These are phyloP conservation scores for Drosophila anceps DNA, from an alignment of 2,888 invertebrate genomes.

Conservation along the genomic window DNA sequence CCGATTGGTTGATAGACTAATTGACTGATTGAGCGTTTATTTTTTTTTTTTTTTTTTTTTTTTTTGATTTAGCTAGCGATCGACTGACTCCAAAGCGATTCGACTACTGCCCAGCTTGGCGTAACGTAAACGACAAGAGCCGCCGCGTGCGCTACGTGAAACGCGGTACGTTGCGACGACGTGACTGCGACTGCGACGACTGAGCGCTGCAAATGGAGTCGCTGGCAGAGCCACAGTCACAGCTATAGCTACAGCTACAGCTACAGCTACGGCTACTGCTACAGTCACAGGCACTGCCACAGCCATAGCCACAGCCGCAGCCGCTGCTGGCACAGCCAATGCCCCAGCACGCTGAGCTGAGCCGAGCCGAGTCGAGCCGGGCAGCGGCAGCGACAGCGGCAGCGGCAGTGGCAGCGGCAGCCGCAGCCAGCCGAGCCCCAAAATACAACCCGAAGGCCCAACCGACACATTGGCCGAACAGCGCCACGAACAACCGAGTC, in stretches of 20 bases:
- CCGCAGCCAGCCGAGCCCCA: conserved; percentile 32
- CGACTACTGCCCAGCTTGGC: conserved; percentile 21
- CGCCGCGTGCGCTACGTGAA: conserved; percentile 68
- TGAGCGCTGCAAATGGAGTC: conserved; percentile 67
- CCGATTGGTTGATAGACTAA: neutral
- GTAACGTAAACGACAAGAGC: conserved; percentile 59
- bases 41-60: too few relatives aligned
- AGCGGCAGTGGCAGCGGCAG: conserved; percentile 17
- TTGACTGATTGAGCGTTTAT: conserved; percentile 8
- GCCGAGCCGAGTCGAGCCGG: conserved; percentile 32
- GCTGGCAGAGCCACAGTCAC: conserved; percentile 23
- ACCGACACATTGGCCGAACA: neutral
- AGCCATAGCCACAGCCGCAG: conserved; percentile 1
- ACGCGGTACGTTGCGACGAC: conserved; percentile 79
- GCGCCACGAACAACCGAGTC: conserved; percentile 3
- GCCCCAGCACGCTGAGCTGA: conserved; percentile 18
- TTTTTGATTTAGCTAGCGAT: neutral
- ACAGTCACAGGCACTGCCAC: conserved; percentile 14
- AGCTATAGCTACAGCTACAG: conserved; percentile 14
- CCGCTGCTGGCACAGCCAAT: conserved; percentile 10
- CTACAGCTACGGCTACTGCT: conserved; percentile 1
- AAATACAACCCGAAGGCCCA: conserved; percentile 15
- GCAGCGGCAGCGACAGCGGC: conserved; percentile 5
- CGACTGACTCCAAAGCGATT: conserved; percentile 11
- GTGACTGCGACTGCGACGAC: conserved; percentile 80